Conservation (phyloP, 2,113 vertebrate genomes). For the Nothoprocta pentlandii region DNA sequence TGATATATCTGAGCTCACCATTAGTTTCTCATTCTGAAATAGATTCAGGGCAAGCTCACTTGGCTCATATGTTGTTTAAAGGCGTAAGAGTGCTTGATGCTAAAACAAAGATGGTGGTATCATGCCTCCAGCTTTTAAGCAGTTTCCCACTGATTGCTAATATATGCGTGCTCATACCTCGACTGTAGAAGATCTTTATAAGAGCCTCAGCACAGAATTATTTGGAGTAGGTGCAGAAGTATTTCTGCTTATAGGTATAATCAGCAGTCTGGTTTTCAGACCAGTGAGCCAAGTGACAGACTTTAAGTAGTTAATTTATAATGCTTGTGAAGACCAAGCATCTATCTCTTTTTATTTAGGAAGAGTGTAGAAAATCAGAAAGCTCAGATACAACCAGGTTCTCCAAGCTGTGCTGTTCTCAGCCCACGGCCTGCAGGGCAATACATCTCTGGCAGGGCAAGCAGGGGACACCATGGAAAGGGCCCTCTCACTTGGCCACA, state of each 20-base stretch:
- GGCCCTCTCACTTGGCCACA: not conserved
- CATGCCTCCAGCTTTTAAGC: not conserved
- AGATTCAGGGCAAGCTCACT: not conserved
- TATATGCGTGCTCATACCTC: not conserved
- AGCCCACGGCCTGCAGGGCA: not conserved
- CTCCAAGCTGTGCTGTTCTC: not conserved
- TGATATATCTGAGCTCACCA: conserved; percentile 16
- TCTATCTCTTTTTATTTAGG: not conserved
- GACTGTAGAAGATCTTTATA: not conserved
- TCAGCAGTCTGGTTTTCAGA: not conserved
- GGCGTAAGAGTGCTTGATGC: not conserved
- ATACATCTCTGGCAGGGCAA: not conserved
- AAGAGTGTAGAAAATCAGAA: not conserved
- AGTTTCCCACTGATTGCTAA: not conserved
- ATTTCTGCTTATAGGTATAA: not conserved
- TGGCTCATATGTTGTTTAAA: not conserved
- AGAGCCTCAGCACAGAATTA: not conserved
- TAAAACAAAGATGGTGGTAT: not conserved
- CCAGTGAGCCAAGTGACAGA: not conserved
- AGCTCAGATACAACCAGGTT: not conserved
- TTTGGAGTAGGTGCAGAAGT: not conserved
- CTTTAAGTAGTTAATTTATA: not conserved
- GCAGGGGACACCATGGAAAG: not conserved
- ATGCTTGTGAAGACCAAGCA: not conserved
- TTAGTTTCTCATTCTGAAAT: conserved; percentile 8